phyloP scores from a whole-genome alignment of 2,113 vertebrate species.

The Tachysurus vachellii region DNA sequence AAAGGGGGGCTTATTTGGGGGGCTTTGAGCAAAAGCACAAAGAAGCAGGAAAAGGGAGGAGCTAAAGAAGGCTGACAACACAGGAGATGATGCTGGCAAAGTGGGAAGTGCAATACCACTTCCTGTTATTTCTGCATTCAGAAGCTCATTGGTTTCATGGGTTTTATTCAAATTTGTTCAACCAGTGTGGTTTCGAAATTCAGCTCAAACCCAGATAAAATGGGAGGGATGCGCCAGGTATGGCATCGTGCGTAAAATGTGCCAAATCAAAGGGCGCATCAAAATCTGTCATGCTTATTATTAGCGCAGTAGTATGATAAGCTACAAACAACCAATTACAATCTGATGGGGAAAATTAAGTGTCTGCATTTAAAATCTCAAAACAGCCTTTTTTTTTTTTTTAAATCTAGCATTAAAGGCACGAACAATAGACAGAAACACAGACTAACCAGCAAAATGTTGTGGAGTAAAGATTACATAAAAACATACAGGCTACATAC shows the following conservation, averaged over 20 bases:
- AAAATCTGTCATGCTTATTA: too few relatives aligned
- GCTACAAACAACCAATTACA: too few relatives aligned
- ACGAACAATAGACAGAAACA: too few relatives aligned
- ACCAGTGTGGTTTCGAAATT: not conserved
- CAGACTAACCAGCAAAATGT: not conserved
- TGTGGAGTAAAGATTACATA: not conserved
- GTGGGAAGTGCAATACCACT: conserved; percentile 34
- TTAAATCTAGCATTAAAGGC: too few relatives aligned
- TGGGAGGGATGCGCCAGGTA: too few relatives aligned
- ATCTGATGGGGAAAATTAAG: too few relatives aligned
- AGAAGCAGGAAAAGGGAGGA: conserved; percentile 15
- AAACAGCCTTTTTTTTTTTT: too few relatives aligned
- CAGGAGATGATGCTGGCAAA: conserved; percentile 49
- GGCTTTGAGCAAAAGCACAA: not conserved
- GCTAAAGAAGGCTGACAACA: conserved; percentile 1
- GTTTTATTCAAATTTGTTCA: not conserved
- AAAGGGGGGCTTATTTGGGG: not conserved
- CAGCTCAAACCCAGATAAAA: not conserved
- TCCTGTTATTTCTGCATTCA: conserved; percentile 47
- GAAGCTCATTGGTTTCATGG: conserved; percentile 13
- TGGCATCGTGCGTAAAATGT: too few relatives aligned
- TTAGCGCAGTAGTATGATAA: too few relatives aligned
- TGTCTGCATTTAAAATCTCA: too few relatives aligned
- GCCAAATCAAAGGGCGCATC: too few relatives aligned
- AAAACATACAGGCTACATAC: not conserved